Conservation (phyloP, 2,113 vertebrate genomes). For the Calidris pygmaea region DNA sequence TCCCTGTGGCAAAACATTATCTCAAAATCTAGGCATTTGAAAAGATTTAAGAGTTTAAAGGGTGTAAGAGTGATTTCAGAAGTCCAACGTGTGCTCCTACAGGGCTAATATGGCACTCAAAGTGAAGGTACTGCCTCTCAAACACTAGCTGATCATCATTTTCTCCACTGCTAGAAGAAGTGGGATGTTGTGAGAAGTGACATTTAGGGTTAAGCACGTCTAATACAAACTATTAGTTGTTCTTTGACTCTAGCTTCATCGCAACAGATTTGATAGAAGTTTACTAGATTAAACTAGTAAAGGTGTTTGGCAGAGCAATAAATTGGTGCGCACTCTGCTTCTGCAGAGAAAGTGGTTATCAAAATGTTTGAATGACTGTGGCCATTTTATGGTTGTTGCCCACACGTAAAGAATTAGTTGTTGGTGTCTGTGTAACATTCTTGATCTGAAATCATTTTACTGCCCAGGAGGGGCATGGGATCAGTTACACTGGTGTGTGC, state of each 20-base stretch:
- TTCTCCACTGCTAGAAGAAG: neutral
- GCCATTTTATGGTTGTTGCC: neutral
- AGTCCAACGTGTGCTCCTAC: neutral
- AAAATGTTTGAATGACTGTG: neutral
- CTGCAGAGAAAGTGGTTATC: neutral
- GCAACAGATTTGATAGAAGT: neutral
- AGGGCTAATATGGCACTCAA: neutral
- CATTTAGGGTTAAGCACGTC: neutral
- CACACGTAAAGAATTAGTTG: neutral
- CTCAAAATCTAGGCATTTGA: neutral
- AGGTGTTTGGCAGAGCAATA: neutral
- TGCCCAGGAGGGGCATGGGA: neutral
- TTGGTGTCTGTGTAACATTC: neutral
- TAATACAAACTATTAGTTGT: neutral
- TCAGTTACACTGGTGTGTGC: neutral
- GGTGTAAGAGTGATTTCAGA: neutral
- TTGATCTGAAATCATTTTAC: neutral
- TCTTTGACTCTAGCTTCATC: neutral
- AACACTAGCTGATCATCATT: neutral
- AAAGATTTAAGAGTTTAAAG: neutral
- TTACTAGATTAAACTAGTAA: neutral
- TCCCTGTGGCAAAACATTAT: neutral
- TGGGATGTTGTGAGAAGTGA: neutral
- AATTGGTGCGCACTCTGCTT: neutral
- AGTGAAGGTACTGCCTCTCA: neutral